Conservation (phyloP, 2,113 vertebrate genomes). For the Microcebus lehilahytsara region DNA sequence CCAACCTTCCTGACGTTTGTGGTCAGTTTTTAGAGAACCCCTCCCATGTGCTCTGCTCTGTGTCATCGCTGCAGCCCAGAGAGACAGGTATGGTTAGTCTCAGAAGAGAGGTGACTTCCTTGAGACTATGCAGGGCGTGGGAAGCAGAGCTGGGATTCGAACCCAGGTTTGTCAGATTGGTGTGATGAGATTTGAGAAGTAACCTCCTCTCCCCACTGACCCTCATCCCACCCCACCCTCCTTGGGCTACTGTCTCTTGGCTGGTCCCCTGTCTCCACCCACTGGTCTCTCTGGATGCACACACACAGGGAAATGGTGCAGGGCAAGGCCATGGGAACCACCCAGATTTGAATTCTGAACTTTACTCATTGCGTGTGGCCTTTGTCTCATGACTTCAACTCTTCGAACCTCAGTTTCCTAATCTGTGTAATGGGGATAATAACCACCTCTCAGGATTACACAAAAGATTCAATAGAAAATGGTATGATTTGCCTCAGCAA, state of each 20-base stretch:
- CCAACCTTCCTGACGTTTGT: neutral
- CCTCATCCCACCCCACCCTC: neutral
- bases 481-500: neutral
- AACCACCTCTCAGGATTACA: neutral
- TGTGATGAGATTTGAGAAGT: neutral
- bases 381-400: neutral
- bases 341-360: neutral
- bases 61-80: neutral
- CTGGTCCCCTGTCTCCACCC: neutral
- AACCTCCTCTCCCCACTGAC: neutral
- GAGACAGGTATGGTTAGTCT: neutral
- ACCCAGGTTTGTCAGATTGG: neutral
- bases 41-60: neutral
- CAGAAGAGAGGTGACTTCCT: neutral
- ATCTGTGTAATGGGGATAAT: neutral
- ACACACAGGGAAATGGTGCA: neutral
- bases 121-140: neutral
- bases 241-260: neutral
- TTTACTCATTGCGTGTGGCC: neutral
- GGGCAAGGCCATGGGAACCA: neutral
- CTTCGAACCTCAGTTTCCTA: constrained; percentile 20
- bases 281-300: neutral
- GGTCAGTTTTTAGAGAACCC: neutral
- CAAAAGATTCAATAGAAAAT: neutral
- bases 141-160: neutral